These are phyloP conservation scores for Myiagra hebetior DNA, from an alignment of 2,113 vertebrate genomes.

Conservation along the genomic window DNA sequence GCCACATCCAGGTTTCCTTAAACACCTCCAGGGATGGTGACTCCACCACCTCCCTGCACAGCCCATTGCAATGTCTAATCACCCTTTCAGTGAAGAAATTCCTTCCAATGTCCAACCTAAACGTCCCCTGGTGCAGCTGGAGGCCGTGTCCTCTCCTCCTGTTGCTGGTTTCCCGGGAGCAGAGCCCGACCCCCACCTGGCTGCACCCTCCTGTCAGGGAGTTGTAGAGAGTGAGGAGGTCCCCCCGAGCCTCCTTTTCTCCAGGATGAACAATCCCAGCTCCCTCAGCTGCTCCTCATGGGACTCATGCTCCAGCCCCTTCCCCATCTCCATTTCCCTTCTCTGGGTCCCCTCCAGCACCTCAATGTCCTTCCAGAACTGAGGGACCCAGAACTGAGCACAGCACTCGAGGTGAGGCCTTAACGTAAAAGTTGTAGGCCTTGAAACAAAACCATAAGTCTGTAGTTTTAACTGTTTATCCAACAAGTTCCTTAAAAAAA, in stretches of 20 bases:
- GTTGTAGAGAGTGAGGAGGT: accelerated
- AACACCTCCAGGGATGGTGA: not conserved
- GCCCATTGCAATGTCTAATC: too few species aligned
- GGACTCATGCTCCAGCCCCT: not conserved
- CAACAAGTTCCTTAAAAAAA: not conserved
- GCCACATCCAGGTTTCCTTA: not conserved
- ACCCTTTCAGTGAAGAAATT: not conserved
- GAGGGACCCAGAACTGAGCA: not conserved
- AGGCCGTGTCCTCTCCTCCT: not conserved
- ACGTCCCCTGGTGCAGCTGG: not conserved
- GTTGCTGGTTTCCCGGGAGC: accelerated
- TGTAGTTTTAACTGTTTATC: not conserved
- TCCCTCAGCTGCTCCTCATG: not conserved
- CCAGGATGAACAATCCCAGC: accelerated
- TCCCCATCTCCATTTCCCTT: not conserved
- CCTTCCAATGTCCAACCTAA: accelerated
- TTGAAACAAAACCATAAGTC: not conserved
- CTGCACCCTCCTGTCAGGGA: not conserved
- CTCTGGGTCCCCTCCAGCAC: not conserved
- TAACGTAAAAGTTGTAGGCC: not conserved
- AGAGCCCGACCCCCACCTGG: accelerated
- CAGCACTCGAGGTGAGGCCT: not conserved
- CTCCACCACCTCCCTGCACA: accelerated
- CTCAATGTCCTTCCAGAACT: accelerated
- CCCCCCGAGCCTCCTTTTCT: not conserved